phyloP scores from a whole-genome alignment of 2,888 invertebrate species.

The Ichneumoninae sp. region DNA sequence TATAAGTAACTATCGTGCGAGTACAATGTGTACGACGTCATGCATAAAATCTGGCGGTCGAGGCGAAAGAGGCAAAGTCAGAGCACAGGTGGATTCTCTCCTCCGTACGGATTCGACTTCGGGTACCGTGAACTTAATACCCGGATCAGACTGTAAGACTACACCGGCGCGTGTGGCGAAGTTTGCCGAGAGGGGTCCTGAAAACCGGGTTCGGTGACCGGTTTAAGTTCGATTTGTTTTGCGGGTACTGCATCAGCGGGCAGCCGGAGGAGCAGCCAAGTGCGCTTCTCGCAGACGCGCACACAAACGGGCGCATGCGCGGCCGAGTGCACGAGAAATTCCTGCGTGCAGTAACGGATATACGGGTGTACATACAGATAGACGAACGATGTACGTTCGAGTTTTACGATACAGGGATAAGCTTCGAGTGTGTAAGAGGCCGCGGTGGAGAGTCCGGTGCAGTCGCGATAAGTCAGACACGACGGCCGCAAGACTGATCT shows the following conservation, averaged over 20 bases:
- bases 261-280: slow-evolving; percentile 25
- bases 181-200: slow-evolving; percentile 59
- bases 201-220: slow-evolving; percentile 72
- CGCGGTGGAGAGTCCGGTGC: slow-evolving; percentile 14
- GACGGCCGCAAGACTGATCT: slow-evolving; percentile 18
- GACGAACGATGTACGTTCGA: neutral
- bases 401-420: slow-evolving; percentile 16
- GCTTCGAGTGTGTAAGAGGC: slow-evolving; percentile 14
- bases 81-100: slow-evolving; percentile 62
- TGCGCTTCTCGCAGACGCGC: neutral
- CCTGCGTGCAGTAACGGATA: slow-evolving; percentile 59
- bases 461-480: slow-evolving; percentile 46
- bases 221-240: slow-evolving; percentile 70
- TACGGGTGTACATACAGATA: slow-evolving; percentile 25
- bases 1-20: neutral
- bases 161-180: slow-evolving; percentile 52
- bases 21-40: slow-evolving; percentile 3
- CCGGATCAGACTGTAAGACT: slow-evolving; percentile 61
- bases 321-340: slow-evolving; percentile 50
- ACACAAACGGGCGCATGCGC: slow-evolving; percentile 6
- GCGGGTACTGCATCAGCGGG: slow-evolving; percentile 44
- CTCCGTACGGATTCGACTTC: slow-evolving; percentile 61
- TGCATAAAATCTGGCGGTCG: slow-evolving; percentile 3
- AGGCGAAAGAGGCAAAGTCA: slow-evolving; percentile 34
- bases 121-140: slow-evolving; percentile 57